Conservation (phyloP, 64 coral and sea anemone genomes). For the Montipora efflorescens region DNA sequence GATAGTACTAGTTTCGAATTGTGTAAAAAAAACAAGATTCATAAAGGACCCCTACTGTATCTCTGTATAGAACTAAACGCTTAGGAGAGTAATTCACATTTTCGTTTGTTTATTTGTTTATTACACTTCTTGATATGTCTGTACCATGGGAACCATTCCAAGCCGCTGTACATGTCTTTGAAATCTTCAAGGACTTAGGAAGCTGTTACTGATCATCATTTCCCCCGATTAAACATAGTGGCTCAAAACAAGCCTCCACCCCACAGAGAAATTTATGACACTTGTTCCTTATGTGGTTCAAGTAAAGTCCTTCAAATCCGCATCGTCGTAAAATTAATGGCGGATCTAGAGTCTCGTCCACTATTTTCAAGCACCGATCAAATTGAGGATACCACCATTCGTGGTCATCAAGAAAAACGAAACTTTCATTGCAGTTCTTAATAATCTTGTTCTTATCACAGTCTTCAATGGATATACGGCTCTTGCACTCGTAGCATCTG, state of each 20-base stretch:
- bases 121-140: too few relatives aligned
- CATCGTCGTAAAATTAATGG: not conserved
- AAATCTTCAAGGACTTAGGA: not conserved
- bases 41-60: too few relatives aligned
- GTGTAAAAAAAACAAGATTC: too few relatives aligned
- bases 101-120: too few relatives aligned
- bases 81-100: too few relatives aligned
- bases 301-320: not conserved
- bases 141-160: too few relatives aligned
- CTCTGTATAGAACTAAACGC: too few relatives aligned
- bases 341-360: not conserved
- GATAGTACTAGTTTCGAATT: too few relatives aligned
- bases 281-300: not conserved
- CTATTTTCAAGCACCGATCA: conserved; percentile 12
- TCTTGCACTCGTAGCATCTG: conserved; percentile 3
- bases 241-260: not conserved
- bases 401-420: not conserved
- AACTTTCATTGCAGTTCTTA: not conserved
- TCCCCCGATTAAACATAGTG: not conserved
- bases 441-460: not conserved
- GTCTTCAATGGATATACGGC: not conserved
- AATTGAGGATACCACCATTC: not conserved
- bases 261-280: not conserved
- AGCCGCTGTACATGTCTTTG: too few relatives aligned
- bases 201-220: not conserved